A percentile compares a stretch with the other conserved stretches of the same genome.
These are phyloP conservation scores for Neoaliturus tenellus DNA, from an alignment of 2,888 invertebrate species.

Conservation along the genomic window DNA sequence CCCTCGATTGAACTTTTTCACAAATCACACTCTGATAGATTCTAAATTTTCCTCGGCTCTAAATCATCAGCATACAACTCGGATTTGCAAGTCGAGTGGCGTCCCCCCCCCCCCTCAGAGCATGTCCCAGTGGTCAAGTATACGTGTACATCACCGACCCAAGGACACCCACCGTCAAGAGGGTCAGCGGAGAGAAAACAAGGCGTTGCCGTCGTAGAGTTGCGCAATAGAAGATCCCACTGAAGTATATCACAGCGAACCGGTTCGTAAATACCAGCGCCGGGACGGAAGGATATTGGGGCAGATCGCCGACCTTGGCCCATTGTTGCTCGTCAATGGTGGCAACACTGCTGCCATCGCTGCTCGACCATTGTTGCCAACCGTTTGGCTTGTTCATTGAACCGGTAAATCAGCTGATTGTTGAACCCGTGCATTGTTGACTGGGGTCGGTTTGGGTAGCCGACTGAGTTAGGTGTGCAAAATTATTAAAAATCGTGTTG, in stretches of 20 bases:
- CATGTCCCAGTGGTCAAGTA: not conserved
- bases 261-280: conserved; percentile 22
- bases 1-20: no score
- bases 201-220: conserved; percentile 17
- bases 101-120: not conserved
- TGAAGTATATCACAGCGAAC: conserved; percentile 4
- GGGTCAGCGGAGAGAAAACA: conserved; percentile 25
- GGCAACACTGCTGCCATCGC: not conserved
- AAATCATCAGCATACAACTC: not conserved
- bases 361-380: not conserved
- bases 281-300: conserved; percentile 26
- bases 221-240: not conserved
- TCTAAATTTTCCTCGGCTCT: not conserved
- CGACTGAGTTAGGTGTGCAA: no score
- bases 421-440: not conserved
- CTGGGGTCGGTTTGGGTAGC: not conserved
- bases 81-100: no score
- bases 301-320: conserved; percentile 25
- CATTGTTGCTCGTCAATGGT: conserved; percentile 18
- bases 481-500: no score
- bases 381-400: not conserved
- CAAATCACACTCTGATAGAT: no score
- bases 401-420: conserved; percentile 15
- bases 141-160: not conserved
- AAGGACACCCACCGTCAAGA: not conserved